phyloP scores from a whole-genome alignment of 2,113 vertebrate species.

The Grantiella picta region DNA sequence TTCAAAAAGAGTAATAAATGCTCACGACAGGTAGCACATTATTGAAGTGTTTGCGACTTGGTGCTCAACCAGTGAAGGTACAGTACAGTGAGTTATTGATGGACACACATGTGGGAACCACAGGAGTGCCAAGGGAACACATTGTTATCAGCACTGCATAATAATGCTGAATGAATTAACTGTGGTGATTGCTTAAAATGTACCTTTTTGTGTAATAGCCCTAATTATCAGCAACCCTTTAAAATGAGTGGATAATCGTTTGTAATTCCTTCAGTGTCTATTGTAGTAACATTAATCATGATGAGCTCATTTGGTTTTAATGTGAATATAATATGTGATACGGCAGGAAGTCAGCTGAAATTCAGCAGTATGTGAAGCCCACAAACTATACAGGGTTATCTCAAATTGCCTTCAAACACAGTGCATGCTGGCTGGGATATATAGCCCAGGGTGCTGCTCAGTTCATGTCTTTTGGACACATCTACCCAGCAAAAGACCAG shows the following conservation, averaged over 20 bases:
- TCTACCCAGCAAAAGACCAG: background rate
- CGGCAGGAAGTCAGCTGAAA: slow-evolving; percentile 39
- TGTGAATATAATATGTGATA: slow-evolving; percentile 54
- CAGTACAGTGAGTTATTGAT: slow-evolving; percentile 28
- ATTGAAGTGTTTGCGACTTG: slow-evolving; percentile 53
- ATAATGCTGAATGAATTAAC: slow-evolving; percentile 47
- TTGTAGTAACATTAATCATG: slow-evolving; percentile 60
- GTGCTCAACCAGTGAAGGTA: slow-evolving; percentile 10
- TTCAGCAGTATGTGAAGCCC: slow-evolving; percentile 28
- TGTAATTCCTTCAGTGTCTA: slow-evolving; percentile 68
- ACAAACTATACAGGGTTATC: background rate
- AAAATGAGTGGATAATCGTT: slow-evolving; percentile 65
- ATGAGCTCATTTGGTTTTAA: slow-evolving; percentile 66
- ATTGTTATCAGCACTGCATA: slow-evolving; percentile 52
- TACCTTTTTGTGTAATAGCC: slow-evolving; percentile 67
- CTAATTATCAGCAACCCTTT: slow-evolving; percentile 70
- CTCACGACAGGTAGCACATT: slow-evolving; percentile 27
- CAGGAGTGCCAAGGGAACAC: slow-evolving; percentile 40
- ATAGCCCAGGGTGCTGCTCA: background rate
- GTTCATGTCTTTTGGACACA: background rate
- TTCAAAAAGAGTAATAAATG: background rate
- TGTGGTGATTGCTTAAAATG: slow-evolving; percentile 65
- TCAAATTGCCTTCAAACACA: background rate
- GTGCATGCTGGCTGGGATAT: background rate
- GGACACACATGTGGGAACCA: slow-evolving; percentile 26